Evolutionary conservation across 2,888 invertebrate species (phyloP).

Genomic region (Capitulum mitella): DNA sequence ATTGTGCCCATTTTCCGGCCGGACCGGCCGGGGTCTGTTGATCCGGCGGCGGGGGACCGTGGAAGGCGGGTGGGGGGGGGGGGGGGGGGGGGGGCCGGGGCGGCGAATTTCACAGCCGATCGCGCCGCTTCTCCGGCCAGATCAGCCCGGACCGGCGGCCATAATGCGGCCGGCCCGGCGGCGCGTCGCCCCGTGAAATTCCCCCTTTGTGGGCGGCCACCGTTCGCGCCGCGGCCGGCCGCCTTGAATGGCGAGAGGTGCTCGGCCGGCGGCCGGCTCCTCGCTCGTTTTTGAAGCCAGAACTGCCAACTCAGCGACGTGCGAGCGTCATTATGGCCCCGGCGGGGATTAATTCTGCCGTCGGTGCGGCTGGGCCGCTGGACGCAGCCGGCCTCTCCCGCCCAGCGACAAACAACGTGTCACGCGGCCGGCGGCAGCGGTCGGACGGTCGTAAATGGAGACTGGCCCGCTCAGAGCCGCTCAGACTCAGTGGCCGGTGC

Average conservation of each 20-base stretch:
- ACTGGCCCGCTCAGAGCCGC: not conserved
- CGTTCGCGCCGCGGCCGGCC: not conserved
- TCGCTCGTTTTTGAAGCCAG: not conserved
- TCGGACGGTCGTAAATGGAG: not conserved
- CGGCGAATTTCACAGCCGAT: slow-evolving; percentile 7
- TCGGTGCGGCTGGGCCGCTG: not conserved
- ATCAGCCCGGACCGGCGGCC: not conserved
- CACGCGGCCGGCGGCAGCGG: not conserved
- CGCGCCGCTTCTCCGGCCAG: not conserved
- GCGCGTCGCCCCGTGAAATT: slow-evolving; percentile 15
- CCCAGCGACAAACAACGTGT: not conserved
- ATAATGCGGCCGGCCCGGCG: not conserved
- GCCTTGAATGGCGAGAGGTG: not conserved
- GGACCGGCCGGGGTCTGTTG: not conserved
- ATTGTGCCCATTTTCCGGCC: slow-evolving; percentile 13
- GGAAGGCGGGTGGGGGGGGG: too few relatives aligned
- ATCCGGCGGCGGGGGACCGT: not conserved
- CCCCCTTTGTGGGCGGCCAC: slow-evolving; percentile 4
- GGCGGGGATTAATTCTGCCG: not conserved
- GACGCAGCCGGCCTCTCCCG: not conserved
- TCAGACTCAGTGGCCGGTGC: not conserved
- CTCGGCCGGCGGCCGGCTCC: not conserved
- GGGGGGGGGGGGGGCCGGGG: not conserved
- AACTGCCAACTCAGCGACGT: not conserved
- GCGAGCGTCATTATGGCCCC: not conserved